These are phyloP conservation scores for Himalopsyche tibetana DNA, from an alignment of 2,888 invertebrate species.

Conservation along the genomic window DNA sequence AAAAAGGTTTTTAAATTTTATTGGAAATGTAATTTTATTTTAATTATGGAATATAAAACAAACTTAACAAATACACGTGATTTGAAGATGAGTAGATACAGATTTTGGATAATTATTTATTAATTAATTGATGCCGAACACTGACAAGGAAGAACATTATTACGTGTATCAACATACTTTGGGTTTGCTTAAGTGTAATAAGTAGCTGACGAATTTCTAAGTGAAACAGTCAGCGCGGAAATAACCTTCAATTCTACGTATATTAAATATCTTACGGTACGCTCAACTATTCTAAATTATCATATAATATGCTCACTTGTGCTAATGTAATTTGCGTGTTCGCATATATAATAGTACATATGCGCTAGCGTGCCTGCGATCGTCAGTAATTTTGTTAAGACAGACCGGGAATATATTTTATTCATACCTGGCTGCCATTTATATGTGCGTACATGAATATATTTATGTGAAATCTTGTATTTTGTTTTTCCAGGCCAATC, in stretches of 20 bases:
- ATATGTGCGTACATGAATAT: background rate
- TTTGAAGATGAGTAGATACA: too few relatives aligned
- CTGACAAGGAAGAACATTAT: background rate
- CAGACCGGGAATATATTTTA: constrained; percentile 32
- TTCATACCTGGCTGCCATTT: background rate
- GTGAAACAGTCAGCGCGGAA: background rate
- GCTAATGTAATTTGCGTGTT: constrained; percentile 22
- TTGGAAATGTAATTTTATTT: too few relatives aligned
- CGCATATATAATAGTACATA: background rate
- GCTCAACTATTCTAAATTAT: constrained; percentile 13
- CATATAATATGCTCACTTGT: constrained; percentile 25
- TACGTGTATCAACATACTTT: too few relatives aligned
- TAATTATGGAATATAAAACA: too few relatives aligned
- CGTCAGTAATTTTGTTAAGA: constrained; percentile 17
- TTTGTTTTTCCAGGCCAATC: constrained; percentile 63
- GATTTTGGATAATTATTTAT: background rate
- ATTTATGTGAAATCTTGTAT: background rate
- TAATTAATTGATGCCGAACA: background rate
- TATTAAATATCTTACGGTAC: background rate
- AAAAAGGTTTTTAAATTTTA: too few relatives aligned
- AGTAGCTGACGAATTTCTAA: background rate
- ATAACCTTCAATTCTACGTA: background rate
- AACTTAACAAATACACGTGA: too few relatives aligned
- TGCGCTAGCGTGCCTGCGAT: background rate
- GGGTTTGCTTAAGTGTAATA: background rate